phyloP scores from a whole-genome alignment of 2,797 vertebrate species.

The Arctocebus calabarensis region DNA sequence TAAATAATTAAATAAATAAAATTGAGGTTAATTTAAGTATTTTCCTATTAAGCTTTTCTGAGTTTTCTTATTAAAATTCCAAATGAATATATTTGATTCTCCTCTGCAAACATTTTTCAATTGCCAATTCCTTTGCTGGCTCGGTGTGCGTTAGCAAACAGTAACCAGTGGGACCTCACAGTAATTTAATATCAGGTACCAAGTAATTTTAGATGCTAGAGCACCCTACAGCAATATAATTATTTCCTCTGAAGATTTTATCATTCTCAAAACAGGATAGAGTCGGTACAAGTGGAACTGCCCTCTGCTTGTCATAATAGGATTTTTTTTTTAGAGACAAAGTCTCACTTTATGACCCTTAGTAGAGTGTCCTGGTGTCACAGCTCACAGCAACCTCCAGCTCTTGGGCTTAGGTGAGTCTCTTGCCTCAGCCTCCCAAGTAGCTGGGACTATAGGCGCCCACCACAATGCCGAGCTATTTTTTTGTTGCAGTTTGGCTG shows the following conservation, averaged over 20 bases:
- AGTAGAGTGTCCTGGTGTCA: too few species aligned
- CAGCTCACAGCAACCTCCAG: too few species aligned
- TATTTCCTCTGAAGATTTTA: constrained; percentile 57
- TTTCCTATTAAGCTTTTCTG: constrained; percentile 59
- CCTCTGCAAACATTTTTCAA: constrained; percentile 52
- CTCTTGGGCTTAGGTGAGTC: too few species aligned
- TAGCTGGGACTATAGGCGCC: too few species aligned
- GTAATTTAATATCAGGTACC: neutral
- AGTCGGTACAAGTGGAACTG: neutral
- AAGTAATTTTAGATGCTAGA: constrained; percentile 10
- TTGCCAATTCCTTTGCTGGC: neutral
- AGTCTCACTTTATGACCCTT: too few species aligned
- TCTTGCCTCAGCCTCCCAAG: too few species aligned
- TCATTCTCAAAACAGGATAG: neutral
- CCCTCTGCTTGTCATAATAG: neutral
- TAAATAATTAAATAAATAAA: constrained; percentile 36
- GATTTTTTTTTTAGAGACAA: neutral
- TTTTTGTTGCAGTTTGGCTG: too few species aligned
- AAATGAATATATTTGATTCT: constrained; percentile 66
- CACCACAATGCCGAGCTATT: too few species aligned
- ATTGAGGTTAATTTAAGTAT: constrained; percentile 51
- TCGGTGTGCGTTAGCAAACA: neutral
- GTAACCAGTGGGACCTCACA: neutral
- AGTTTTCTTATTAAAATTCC: constrained; percentile 62
- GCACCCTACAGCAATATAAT: neutral